These are phyloP conservation scores for Sycophila texana DNA, from an alignment of 2,888 invertebrate genomes.

Conservation along the genomic window DNA sequence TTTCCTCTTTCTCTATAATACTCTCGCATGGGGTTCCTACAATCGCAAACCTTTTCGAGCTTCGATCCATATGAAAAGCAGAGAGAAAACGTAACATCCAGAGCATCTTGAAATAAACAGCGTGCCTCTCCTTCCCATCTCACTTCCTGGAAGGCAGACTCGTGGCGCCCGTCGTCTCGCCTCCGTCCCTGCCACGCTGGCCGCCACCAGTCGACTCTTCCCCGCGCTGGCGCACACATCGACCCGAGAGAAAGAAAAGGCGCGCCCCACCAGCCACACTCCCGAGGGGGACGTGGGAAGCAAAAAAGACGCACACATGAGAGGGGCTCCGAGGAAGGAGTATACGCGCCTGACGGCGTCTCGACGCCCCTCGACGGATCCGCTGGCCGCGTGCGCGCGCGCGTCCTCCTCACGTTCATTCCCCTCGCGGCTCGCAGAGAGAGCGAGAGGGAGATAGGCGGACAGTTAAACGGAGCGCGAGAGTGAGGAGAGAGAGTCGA, in stretches of 20 bases:
- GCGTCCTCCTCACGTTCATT: not conserved
- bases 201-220: not conserved
- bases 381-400: not conserved
- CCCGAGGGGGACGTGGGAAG: no score
- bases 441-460: not conserved
- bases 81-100: no score
- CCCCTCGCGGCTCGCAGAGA: not conserved
- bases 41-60: no score
- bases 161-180: not conserved
- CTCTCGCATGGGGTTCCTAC: no score
- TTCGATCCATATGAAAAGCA: no score
- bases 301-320: not conserved
- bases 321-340: conserved; percentile 31
- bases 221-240: not conserved
- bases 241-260: conserved; percentile 22
- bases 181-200: conserved; percentile 6
- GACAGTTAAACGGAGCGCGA: not conserved
- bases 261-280: not conserved
- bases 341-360: not conserved
- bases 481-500: not conserved
- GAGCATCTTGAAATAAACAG: no score
- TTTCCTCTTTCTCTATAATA: no score
- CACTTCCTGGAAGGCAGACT: not conserved
- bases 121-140: no score
- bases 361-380: not conserved